phyloP scores from a whole-genome alignment of 2,113 vertebrate species.

The Marmota monax region DNA sequence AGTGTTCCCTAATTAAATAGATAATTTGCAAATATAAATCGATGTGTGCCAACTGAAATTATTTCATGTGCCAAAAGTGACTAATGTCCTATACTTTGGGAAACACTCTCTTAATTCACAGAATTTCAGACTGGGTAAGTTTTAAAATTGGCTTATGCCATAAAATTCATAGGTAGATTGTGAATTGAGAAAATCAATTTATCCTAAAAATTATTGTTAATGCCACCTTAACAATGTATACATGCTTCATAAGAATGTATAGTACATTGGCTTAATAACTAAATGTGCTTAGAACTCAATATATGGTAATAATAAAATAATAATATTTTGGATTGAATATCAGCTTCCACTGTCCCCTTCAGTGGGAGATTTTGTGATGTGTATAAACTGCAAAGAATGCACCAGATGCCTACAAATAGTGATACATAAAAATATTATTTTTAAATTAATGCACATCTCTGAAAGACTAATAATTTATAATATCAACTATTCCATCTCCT shows the following conservation, averaged over 20 bases:
- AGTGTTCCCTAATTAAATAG: neutral
- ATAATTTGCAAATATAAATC: neutral
- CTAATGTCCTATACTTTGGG: neutral
- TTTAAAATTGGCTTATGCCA: neutral
- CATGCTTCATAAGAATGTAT: neutral
- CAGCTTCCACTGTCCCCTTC: neutral
- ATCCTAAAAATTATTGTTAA: constrained; percentile 30
- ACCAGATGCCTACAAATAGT: neutral
- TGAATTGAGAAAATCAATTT: neutral
- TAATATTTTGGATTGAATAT: neutral
- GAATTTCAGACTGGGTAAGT: neutral
- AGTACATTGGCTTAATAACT: neutral
- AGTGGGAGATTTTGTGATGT: neutral
- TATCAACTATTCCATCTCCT: neutral
- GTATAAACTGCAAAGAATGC: neutral
- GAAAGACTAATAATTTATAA: neutral
- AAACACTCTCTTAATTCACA: neutral
- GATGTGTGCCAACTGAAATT: neutral
- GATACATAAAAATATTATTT: neutral
- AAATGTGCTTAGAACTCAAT: neutral
- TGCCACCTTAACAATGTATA: neutral
- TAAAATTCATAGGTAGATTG: neutral
- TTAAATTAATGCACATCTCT: neutral
- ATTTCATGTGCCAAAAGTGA: neutral
- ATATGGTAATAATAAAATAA: neutral